A percentile compares a stretch with the other conserved stretches of the same genome.
Evolutionary conservation across 2,113 vertebrate species (phyloP).

Genomic region (Poicephalus meyeri): DNA sequence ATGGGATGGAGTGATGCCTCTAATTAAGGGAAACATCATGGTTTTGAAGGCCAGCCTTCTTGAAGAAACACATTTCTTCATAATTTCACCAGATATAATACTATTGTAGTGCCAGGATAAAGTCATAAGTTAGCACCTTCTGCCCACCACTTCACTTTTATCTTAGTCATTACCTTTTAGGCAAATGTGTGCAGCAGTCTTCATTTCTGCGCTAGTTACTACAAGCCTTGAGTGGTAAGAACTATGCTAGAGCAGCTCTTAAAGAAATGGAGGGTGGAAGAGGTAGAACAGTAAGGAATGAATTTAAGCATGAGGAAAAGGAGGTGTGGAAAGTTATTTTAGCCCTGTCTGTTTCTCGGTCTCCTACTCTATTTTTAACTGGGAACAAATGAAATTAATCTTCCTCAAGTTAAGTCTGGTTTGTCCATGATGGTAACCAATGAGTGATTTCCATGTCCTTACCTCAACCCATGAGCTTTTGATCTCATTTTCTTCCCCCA

Average conservation of each 20-base stretch:
- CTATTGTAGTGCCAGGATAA: not conserved
- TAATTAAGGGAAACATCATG: not conserved
- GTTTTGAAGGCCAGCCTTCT: not conserved
- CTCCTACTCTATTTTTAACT: not conserved
- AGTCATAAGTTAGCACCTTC: not conserved
- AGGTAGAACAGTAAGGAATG: not conserved
- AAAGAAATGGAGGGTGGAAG: not conserved
- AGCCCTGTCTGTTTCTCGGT: not conserved
- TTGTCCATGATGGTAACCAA: not conserved
- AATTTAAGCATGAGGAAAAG: not conserved
- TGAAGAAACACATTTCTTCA: not conserved
- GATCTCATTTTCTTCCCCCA: not conserved
- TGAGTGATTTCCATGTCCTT: not conserved
- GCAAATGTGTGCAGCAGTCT: rapidly evolving
- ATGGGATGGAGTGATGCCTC: not conserved
- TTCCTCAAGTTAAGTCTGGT: not conserved
- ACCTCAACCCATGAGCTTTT: not conserved
- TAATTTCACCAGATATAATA: not conserved
- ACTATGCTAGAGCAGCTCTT: not conserved
- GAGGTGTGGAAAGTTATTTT: not conserved
- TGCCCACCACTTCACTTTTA: not conserved
- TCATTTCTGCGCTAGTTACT: not conserved
- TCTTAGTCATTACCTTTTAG: not conserved
- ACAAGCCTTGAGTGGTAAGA: not conserved
- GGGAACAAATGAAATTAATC: not conserved